Conservation (phyloP, 2,113 vertebrate species). For the Melospiza melodia region DNA sequence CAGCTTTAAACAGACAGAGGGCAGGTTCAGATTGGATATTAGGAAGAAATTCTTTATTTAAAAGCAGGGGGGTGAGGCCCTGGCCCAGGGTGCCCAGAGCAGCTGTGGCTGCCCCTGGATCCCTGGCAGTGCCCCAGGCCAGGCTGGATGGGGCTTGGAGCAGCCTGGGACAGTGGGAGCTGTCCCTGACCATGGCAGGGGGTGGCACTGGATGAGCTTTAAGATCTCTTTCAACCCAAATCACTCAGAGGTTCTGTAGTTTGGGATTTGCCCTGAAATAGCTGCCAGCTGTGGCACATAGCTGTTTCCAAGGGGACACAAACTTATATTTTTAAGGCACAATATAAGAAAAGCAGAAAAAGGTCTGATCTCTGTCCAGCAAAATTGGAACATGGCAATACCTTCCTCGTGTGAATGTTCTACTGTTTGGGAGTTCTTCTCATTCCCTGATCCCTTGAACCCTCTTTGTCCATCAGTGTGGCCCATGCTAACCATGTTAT, state of each 20-base stretch:
- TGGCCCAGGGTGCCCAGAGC: background rate
- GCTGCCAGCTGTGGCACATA: background rate
- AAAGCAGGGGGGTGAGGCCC: accelerated
- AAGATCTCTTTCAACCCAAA: background rate
- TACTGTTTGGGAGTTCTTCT: background rate
- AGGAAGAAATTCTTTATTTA: background rate
- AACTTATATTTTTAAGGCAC: background rate
- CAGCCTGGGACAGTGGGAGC: accelerated
- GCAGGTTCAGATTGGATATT: background rate
- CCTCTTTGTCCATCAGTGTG: background rate
- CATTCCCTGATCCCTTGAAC: background rate
- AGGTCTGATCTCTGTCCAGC: background rate
- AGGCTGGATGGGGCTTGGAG: accelerated
- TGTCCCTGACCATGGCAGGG: background rate
- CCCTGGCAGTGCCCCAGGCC: background rate
- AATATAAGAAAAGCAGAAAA: background rate
- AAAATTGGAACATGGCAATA: accelerated
- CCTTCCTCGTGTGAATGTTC: background rate
- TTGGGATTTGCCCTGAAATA: background rate
- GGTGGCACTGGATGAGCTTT: accelerated
- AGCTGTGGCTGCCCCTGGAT: background rate
- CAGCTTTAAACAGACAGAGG: background rate
- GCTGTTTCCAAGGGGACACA: background rate
- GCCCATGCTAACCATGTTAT: background rate
- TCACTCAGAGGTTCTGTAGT: background rate